Conservation (phyloP, 1,140 invertebrate species). For the Portunus trituberculatus region DNA sequence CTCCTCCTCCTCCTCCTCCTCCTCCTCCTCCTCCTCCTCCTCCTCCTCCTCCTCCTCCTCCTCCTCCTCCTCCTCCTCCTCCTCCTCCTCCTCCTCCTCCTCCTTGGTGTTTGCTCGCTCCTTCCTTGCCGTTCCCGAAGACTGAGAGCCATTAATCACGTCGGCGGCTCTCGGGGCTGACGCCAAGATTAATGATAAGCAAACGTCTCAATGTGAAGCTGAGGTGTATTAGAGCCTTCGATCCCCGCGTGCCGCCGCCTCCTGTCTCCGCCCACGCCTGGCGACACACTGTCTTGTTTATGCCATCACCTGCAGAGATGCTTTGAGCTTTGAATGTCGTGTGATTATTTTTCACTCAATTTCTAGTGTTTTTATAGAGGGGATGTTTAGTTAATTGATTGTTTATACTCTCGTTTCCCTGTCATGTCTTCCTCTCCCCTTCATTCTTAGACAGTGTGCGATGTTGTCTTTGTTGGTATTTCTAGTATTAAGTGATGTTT, state of each 20-base stretch:
- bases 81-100: neutral
- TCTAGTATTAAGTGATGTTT: too few species aligned
- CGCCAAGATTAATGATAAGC: neutral
- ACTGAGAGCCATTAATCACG: neutral
- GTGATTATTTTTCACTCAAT: too few species aligned
- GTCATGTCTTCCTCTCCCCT: too few species aligned
- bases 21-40: neutral
- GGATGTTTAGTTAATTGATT: too few species aligned
- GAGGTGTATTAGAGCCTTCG: slow-evolving; percentile 10
- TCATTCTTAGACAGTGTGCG: too few species aligned
- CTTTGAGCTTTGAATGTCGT: too few species aligned
- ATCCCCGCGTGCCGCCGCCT: neutral
- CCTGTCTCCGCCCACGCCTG: neutral
- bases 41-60: neutral
- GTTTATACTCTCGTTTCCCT: too few species aligned
- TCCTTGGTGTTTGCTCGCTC: neutral
- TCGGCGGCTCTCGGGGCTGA: neutral
- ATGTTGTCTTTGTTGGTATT: too few species aligned
- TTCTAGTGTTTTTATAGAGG: too few species aligned
- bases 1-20: too few species aligned
- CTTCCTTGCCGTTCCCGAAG: neutral
- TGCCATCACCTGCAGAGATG: too few species aligned
- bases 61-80: neutral
- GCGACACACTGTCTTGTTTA: too few species aligned
- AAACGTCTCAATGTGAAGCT: neutral